Base-by-base conservation (phyloP, 2,888 invertebrate genomes). In the Amphiduros pacificus region DNA sequence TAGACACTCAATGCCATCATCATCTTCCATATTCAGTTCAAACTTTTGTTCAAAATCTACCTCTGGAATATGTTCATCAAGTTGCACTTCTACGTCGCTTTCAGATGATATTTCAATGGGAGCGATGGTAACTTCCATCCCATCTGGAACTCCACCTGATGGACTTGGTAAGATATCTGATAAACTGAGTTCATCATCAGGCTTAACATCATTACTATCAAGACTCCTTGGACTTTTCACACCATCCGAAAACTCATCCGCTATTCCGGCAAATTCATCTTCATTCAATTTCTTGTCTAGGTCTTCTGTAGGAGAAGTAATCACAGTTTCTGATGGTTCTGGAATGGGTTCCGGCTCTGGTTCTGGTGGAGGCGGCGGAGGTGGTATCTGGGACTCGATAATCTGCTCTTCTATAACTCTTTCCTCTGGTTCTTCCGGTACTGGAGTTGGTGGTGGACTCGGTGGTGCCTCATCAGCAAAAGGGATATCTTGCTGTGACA, bases 401-500 rank as follows among this genome's bases (percentile, higher is more conserved):
- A 40, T 14, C 17, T 6, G 20, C 55, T n/a, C 53, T 20, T 11
- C 31, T 29, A n/a, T n/a, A n/a, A n/a, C n/a, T n/a, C 20, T 20
- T 22, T 48, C 26, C n/a, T 11, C 11, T 24, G 41, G 11, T 41
- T 41, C 9, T 55, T 28, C 6, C n/a, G n/a, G n/a, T n/a, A n/a
- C n/a, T n/a, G n/a, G n/a, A n/a, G n/a, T n/a, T n/a, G n/a, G n/a
- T n/a, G 44, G n/a, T 11, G 44, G 44, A 44, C 44, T 50, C 44
- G 28, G 50, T 36, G 11, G 58, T 50, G 24, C 26, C 31, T 44
- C 31, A 36, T 61, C 61, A 26, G 27, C 50, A 22, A 51, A 54
- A 22, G 55, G 55, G 29, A 53, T 28, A 28, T 60, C 60, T 28
- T 60, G 36, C 17, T 61, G 22, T 14, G 61, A 55, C 24, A 55